Evolutionary conservation across 2,797 vertebrate species (phyloP).

Genomic region (Malurus leucopterus): DNA sequence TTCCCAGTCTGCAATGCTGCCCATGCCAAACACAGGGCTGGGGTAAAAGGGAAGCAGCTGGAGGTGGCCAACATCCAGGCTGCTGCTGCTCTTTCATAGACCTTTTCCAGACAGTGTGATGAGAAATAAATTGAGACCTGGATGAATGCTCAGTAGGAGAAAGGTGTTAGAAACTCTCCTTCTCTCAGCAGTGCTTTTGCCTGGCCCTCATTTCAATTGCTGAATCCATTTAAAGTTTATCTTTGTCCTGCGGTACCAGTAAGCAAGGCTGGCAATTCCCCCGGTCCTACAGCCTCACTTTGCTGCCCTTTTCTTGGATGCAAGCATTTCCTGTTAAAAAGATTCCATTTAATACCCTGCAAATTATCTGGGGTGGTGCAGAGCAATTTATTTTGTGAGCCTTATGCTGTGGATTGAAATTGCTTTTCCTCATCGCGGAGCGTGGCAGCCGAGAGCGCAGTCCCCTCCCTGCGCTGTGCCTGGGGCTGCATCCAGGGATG

Average conservation of each 20-base stretch:
- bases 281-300: neutral
- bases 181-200: neutral
- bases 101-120: neutral
- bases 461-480: neutral
- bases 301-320: slow-evolving; percentile 1
- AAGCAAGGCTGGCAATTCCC: slow-evolving; percentile 29
- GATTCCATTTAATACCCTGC: slow-evolving; percentile 55
- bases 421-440: slow-evolving; percentile 14
- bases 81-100: neutral
- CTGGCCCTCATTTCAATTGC: neutral
- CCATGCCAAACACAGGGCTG: fast-evolving
- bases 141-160: neutral
- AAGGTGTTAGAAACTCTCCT: neutral
- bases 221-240: slow-evolving; percentile 31
- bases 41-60: fast-evolving
- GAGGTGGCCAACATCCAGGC: neutral
- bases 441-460: fast-evolving
- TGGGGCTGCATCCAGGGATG: neutral
- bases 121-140: neutral
- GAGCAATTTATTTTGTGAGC: slow-evolving; percentile 54
- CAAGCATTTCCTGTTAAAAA: slow-evolving; percentile 20
- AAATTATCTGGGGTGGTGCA: slow-evolving; percentile 55
- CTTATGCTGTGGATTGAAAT: slow-evolving; percentile 37
- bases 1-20: neutral
- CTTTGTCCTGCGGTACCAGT: neutral